Evolutionary conservation across 1,140 invertebrate genomes (phyloP), one percentile per base, ranked within the genome.

Genomic region (Platyura marginata): DNA sequence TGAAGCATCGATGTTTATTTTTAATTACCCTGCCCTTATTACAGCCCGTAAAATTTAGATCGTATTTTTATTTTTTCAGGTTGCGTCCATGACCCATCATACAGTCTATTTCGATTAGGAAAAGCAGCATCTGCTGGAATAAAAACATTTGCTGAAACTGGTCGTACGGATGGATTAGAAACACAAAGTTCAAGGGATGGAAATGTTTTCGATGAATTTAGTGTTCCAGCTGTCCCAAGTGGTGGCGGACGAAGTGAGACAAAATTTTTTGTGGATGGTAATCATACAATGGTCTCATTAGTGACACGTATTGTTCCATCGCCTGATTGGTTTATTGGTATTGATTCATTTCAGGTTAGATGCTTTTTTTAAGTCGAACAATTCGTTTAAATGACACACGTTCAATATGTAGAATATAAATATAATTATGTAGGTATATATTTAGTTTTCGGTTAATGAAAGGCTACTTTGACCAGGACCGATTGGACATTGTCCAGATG

Each of bases 251-350:
- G 73, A 35, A 81, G 83, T 19, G 77, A 86, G 52, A 72, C 82
- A 0, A 74, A 82, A 51, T 83, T 91, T 55, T 87, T 90, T 55
- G 77, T 88, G n/a, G 87, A 92, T 58, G 83, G 84, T 43, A 87
- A 85, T 62, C 86, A 91, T 66, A 85, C 85, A 39, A 62, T 90
- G 75, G 81, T 90, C 40, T 90, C 86, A 22, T 67, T 89, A 52
- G 83, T 89, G 69, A 74, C 80, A 5, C 70, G 82, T 48, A 85
- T 92, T 63, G 75, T 89, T 46, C 94, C 94, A 13, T 95, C 89
- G 23, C 94, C 94, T 0, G 93, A 98, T 68, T 98, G 94, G 94
- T 96, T 94, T 63, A 77, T 97, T 34, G 94, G 94, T 36, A 74
- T 97, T n/a, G 88, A 91, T 61, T 83, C 80, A 44, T 81, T 94